Evolutionary conservation across 2,888 invertebrate genomes (phyloP).

Genomic region (Agapostemon virescens): DNA sequence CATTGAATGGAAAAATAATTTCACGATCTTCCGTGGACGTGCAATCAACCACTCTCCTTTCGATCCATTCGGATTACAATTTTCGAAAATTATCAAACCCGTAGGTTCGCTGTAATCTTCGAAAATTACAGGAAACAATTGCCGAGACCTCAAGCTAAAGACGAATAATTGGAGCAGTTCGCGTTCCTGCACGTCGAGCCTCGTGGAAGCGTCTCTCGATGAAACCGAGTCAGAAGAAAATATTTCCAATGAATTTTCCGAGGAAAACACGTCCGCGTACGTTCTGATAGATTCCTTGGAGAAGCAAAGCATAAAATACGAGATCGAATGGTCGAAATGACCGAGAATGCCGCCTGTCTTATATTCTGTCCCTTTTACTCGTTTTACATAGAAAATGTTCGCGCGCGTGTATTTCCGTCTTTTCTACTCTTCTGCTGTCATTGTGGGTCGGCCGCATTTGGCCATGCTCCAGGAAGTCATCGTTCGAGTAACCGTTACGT

Average conservation of each 20-base stretch:
- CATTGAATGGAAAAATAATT: background rate
- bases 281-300: background rate
- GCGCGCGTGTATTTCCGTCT: constrained; percentile 11
- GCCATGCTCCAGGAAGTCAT: constrained; percentile 60
- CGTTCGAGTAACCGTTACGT: constrained; percentile 56
- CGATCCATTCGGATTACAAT: background rate
- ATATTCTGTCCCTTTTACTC: background rate
- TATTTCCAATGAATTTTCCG: background rate
- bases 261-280: background rate
- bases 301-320: constrained; percentile 15
- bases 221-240: background rate
- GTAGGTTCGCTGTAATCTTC: background rate
- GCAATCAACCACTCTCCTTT: background rate
- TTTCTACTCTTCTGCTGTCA: constrained; percentile 1
- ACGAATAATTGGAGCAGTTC: background rate
- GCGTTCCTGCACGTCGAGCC: background rate
- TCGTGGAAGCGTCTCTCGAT: background rate
- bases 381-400: constrained; percentile 8
- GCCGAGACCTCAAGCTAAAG: background rate
- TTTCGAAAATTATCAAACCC: background rate
- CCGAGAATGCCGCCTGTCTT: background rate
- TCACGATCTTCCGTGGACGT: background rate
- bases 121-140: background rate
- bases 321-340: background rate
- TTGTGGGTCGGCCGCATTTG: constrained; percentile 32